phyloP scores from a whole-genome alignment of 2,113 vertebrate species.

The Ceratotherium simum region DNA sequence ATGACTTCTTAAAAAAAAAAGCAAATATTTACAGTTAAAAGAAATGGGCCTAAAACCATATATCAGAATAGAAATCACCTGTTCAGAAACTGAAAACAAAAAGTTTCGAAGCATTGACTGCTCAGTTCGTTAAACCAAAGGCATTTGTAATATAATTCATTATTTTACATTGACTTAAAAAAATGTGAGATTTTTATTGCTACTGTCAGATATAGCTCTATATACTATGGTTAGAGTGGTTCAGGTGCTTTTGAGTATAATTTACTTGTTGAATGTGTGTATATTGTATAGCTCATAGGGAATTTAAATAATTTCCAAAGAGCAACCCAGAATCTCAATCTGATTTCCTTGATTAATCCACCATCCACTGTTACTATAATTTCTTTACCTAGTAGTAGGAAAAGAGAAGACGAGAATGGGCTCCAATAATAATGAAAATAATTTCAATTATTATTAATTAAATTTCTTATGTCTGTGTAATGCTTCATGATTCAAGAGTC shows the following conservation, averaged over 20 bases:
- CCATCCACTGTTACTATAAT: not conserved
- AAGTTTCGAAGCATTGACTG: not conserved
- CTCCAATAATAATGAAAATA: not conserved
- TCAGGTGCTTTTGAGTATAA: not conserved
- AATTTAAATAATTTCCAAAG: conserved; percentile 13
- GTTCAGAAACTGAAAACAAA: not conserved
- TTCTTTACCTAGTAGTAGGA: not conserved
- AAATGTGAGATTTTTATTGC: conserved; percentile 40
- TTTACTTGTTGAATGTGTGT: conserved; percentile 6
- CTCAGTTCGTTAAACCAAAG: conserved; percentile 15
- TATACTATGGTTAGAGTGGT: not conserved
- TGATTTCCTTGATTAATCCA: not conserved
- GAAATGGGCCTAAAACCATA: not conserved
- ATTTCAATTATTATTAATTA: not conserved
- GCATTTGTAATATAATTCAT: not conserved
- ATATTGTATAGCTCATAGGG: not conserved
- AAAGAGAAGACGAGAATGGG: not conserved
- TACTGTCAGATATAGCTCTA: not conserved
- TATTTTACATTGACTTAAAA: conserved; percentile 14
- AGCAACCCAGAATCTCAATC: not conserved
- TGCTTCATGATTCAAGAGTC: not conserved
- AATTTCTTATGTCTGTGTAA: not conserved
- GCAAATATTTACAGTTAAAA: not conserved
- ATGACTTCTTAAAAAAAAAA: not conserved
- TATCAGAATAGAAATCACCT: not conserved